Percentiles rank a stretch among this genome's conserved stretches.
Evolutionary conservation across 1,140 invertebrate species (phyloP).

Genomic region (Laodelphax striatellus): DNA sequence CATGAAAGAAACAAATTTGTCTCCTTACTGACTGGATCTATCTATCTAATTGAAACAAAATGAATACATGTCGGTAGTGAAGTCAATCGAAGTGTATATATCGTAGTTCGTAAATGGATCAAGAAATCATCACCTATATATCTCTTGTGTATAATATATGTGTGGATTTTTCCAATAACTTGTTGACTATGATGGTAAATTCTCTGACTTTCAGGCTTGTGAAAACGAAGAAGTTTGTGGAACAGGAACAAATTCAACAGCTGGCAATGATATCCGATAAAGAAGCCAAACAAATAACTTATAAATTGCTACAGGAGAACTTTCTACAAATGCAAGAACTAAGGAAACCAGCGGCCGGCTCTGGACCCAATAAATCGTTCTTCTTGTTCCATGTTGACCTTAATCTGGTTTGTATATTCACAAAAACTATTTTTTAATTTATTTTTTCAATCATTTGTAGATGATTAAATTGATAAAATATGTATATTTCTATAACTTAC

Average conservation of each 20-base stretch:
- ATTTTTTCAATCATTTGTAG: not conserved
- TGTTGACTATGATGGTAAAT: too few species aligned
- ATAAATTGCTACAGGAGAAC: constrained; percentile 68
- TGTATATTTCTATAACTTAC: too few species aligned
- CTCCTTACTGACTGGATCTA: too few species aligned
- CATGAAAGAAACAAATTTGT: too few species aligned
- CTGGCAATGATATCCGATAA: constrained; percentile 80
- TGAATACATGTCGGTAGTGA: too few species aligned
- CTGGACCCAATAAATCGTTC: constrained; percentile 50
- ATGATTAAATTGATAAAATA: too few species aligned
- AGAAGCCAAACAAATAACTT: constrained; percentile 73
- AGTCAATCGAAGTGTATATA: too few species aligned
- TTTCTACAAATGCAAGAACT: constrained; percentile 64
- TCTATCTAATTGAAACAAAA: too few species aligned
- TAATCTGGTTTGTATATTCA: constrained; percentile 24
- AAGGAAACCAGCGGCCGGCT: constrained; percentile 41
- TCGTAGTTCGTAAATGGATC: too few species aligned
- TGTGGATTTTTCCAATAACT: too few species aligned
- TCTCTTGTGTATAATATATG: too few species aligned
- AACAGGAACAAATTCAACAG: constrained; percentile 79
- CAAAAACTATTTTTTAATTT: not conserved
- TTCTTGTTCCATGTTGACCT: constrained; percentile 64
- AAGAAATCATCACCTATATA: too few species aligned
- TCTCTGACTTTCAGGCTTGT: constrained; percentile 46
- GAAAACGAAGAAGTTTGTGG: constrained; percentile 61